Evolutionary conservation across 2,888 invertebrate genomes (phyloP).

Genomic region (Pollenia griseotomentosa): DNA sequence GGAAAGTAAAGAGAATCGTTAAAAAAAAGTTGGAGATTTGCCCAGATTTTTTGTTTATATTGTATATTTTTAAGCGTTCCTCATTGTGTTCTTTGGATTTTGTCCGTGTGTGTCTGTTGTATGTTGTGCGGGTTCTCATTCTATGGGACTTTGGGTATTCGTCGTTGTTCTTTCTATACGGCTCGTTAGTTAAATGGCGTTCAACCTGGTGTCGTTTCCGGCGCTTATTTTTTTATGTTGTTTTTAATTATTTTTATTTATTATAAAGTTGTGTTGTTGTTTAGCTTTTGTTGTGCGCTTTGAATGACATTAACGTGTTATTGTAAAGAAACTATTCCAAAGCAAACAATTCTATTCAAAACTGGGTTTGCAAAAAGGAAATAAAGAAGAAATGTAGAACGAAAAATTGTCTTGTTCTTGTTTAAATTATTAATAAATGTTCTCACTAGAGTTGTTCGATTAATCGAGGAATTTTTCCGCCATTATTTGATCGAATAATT

Average conservation of each 20-base stretch:
- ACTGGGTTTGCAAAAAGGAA: neutral
- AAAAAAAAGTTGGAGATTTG: slow-evolving; percentile 44
- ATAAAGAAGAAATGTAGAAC: neutral
- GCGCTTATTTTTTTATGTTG: slow-evolving; percentile 61
- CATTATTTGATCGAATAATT: too few species aligned
- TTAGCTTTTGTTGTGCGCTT: slow-evolving; percentile 17
- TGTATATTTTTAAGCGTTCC: slow-evolving; percentile 4
- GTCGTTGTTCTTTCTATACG: slow-evolving; percentile 27
- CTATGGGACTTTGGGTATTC: neutral
- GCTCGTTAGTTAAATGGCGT: slow-evolving; percentile 61
- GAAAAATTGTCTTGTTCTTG: neutral
- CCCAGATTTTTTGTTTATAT: slow-evolving; percentile 18
- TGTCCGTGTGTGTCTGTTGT: neutral
- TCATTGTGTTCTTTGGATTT: neutral
- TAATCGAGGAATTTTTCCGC: too few species aligned
- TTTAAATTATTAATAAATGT: neutral
- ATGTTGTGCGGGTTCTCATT: slow-evolving; percentile 2
- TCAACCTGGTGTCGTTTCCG: slow-evolving; percentile 68
- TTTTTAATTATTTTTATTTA: slow-evolving; percentile 46
- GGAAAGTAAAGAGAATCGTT: neutral
- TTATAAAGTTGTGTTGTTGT: slow-evolving; percentile 34
- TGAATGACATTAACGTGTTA: slow-evolving; percentile 35
- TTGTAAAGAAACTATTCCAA: slow-evolving; percentile 24
- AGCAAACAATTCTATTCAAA: neutral
- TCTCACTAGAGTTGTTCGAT: too few species aligned